Conservation (phyloP, 2,888 invertebrate genomes). For the Idaea straminata region DNA sequence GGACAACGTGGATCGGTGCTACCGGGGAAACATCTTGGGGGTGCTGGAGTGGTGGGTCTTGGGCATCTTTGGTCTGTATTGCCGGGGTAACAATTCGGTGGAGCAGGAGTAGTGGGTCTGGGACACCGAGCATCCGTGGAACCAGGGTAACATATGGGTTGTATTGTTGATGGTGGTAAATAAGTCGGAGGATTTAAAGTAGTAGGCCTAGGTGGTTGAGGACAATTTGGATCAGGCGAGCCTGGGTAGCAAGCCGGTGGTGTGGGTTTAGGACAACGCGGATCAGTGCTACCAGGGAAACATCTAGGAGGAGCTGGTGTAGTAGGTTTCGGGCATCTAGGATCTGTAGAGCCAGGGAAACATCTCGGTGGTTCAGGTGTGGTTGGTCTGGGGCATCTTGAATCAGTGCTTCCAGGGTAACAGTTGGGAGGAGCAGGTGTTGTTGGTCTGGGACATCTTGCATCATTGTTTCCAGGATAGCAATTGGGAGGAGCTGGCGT, state of each 20-base stretch:
- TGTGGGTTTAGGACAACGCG: slow-evolving; percentile 35
- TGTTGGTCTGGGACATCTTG: slow-evolving; percentile 34
- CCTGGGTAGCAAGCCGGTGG: slow-evolving; percentile 39
- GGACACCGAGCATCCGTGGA: slow-evolving; percentile 39
- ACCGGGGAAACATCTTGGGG: slow-evolving; percentile 33
- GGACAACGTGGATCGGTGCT: slow-evolving; percentile 42
- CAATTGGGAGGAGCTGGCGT: slow-evolving; percentile 32
- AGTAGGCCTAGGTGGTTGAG: too few species aligned
- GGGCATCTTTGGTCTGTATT: slow-evolving; percentile 39
- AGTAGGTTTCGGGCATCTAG: slow-evolving; percentile 32
- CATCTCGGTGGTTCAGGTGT: slow-evolving; percentile 21
- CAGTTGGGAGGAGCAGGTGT: slow-evolving; percentile 34
- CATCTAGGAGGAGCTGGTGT: slow-evolving; percentile 23
- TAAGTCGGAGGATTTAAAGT: too few species aligned
- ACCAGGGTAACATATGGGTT: slow-evolving; percentile 37
- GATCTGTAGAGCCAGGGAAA: slow-evolving; percentile 22
- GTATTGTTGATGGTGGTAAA: too few species aligned
- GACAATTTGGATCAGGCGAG: too few species aligned
- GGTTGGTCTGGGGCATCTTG: slow-evolving; percentile 40
- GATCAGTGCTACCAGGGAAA: slow-evolving; percentile 40
- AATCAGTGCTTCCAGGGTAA: slow-evolving; percentile 43
- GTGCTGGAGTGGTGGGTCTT: slow-evolving; percentile 29
- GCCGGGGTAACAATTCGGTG: slow-evolving; percentile 39
- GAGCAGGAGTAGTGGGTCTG: slow-evolving; percentile 30
- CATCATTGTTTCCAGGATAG: slow-evolving; percentile 42